These are phyloP conservation scores for Melanogrammus aeglefinus DNA, from an alignment of 2,797 vertebrate species.

Conservation along the genomic window DNA sequence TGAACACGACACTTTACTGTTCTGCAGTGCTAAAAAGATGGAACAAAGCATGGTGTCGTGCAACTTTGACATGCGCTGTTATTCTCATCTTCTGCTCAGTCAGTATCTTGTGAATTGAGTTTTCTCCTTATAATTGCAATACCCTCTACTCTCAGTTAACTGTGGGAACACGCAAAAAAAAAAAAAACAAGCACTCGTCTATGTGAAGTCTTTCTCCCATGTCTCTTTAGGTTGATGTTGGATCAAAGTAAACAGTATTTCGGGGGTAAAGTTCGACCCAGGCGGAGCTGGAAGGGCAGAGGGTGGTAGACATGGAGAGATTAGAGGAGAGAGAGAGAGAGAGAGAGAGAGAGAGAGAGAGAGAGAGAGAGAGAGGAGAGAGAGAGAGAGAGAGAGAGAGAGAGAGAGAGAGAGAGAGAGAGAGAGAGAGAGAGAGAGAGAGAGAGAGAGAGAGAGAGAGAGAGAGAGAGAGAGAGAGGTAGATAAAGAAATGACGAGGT, in stretches of 20 bases:
- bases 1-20: too few relatives aligned
- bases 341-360: too few relatives aligned
- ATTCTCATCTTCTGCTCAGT: too few relatives aligned
- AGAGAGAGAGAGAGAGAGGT: conserved; percentile 1
- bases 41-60: too few relatives aligned
- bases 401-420: conserved; percentile 31
- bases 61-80: too few relatives aligned
- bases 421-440: background rate
- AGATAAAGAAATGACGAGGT: conserved; percentile 13
- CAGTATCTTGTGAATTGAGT: too few relatives aligned
- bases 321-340: background rate
- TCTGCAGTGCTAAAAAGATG: too few relatives aligned
- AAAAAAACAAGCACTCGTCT: background rate
- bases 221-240: conserved; percentile 30
- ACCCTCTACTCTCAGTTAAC: background rate
- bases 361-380: too few relatives aligned
- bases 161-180: background rate
- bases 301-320: background rate
- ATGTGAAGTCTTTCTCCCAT: background rate
- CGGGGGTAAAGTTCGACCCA: background rate
- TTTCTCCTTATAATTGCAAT: too few relatives aligned
- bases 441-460: conserved; percentile 31
- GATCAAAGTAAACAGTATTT: conserved; percentile 28
- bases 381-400: background rate
- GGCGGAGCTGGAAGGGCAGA: background rate